phyloP scores from a whole-genome alignment of 2,797 vertebrate genomes.

The Coendou prehensilis region DNA sequence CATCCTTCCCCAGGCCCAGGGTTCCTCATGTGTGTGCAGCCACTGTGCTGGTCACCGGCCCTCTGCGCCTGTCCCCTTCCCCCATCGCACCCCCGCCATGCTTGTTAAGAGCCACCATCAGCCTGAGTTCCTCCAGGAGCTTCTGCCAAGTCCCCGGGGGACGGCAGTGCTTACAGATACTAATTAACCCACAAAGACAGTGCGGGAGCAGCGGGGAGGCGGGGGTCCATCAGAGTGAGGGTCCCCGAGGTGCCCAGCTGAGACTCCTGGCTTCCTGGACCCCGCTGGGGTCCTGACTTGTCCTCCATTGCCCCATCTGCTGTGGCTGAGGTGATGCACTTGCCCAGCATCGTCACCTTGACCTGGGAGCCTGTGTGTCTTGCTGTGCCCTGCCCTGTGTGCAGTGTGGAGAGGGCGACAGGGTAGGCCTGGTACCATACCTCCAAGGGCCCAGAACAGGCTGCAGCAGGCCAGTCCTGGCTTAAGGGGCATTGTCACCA shows the following conservation, averaged over 20 bases:
- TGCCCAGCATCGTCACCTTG: background rate
- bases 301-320: no score
- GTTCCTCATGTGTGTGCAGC: background rate
- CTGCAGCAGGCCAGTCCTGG: background rate
- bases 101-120: slow-evolving; percentile 68
- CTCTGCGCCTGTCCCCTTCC: background rate
- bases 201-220: background rate
- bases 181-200: slow-evolving; percentile 86
- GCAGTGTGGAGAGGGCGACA: fast-evolving
- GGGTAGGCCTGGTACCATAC: background rate
- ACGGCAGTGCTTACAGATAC: slow-evolving; percentile 85
- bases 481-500: background rate
- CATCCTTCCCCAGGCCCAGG: background rate
- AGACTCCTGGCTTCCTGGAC: background rate
- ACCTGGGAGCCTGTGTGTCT: background rate
- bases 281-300: fast-evolving
- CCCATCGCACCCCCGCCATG: no score
- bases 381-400: fast-evolving
- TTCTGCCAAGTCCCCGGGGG: slow-evolving; percentile 83
- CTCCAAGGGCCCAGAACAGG: background rate
- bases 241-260: background rate
- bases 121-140: slow-evolving; percentile 81
- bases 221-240: background rate
- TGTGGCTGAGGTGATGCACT: background rate
- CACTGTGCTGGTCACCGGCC: background rate